Conservation (phyloP, 2,113 vertebrate genomes). For the Trinectes maculatus region DNA sequence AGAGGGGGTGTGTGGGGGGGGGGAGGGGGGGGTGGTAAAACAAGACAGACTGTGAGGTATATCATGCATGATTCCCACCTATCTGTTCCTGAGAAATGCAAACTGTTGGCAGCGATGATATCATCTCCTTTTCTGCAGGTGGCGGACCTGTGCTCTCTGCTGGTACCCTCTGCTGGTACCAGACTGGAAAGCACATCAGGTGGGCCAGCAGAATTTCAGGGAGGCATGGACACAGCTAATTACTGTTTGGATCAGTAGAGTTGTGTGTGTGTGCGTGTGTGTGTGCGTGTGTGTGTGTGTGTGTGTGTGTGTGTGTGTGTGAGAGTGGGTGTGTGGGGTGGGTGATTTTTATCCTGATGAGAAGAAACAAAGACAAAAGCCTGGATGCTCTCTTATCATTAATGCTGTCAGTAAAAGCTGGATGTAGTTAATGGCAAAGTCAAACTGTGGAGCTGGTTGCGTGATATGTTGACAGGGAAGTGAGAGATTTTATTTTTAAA, state of each 20-base stretch:
- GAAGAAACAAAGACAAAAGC: constrained; percentile 49
- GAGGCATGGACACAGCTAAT: constrained; percentile 65
- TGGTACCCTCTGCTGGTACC: constrained; percentile 14
- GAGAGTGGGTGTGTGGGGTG: background rate
- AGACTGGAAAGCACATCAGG: constrained; percentile 56
- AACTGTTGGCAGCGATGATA: constrained; percentile 90
- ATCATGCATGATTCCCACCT: constrained; percentile 84
- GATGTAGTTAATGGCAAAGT: constrained; percentile 9
- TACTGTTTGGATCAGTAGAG: constrained; percentile 64
- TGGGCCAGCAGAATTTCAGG: constrained; percentile 54
- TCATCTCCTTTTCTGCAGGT: constrained; percentile 91
- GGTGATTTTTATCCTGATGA: constrained; percentile 39
- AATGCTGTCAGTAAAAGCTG: constrained; percentile 27
- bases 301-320: background rate
- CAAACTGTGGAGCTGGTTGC: constrained; percentile 1
- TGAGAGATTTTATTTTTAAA: constrained; percentile 4
- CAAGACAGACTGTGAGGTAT: too few species aligned
- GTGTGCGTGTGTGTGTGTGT: background rate
- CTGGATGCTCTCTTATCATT: constrained; percentile 45
- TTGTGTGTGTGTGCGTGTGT: constrained; percentile 7
- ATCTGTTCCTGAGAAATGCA: constrained; percentile 92
- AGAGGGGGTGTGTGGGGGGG: too few species aligned
- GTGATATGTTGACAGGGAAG: constrained; percentile 11
- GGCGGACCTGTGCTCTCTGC: constrained; percentile 90
- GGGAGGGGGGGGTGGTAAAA: too few species aligned